Evolutionary conservation across 2,888 invertebrate species (phyloP).

Genomic region (Stenchaetothrips biformis): DNA sequence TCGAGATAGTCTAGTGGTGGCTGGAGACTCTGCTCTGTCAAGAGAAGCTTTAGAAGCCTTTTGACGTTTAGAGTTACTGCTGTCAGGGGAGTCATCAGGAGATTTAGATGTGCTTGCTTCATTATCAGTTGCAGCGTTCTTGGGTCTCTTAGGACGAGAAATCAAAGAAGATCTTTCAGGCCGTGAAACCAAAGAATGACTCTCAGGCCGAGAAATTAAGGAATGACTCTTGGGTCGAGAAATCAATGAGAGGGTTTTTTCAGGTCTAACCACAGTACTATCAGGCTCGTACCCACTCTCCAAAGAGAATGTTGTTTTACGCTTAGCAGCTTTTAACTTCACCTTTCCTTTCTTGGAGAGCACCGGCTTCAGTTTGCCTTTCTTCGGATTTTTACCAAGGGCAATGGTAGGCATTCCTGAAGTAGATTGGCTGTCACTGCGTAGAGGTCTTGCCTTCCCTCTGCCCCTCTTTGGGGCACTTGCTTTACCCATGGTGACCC

Average conservation of each 20-base stretch:
- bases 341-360: neutral
- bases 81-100: neutral
- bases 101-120: neutral
- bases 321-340: neutral
- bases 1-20: conserved; percentile 9
- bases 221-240: too few species aligned
- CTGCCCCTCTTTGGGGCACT: neutral
- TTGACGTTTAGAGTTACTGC: neutral
- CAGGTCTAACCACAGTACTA: too few species aligned
- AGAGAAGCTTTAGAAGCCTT: neutral
- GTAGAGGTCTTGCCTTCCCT: neutral
- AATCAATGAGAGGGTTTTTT: too few species aligned
- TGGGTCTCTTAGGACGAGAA: too few species aligned
- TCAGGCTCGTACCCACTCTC: too few species aligned
- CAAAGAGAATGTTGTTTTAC: too few species aligned
- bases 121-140: neutral
- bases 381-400: neutral
- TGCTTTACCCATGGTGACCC: neutral
- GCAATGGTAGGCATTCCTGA: neutral
- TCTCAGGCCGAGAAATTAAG: too few species aligned
- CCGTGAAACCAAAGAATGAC: too few species aligned
- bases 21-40: neutral
- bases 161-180: too few species aligned
- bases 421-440: conserved; percentile 1
- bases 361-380: neutral